Percentiles rank a stretch among this genome's conserved stretches.
phyloP scores from a whole-genome alignment of 2,797 vertebrate species.

The Clarias pachynema region DNA sequence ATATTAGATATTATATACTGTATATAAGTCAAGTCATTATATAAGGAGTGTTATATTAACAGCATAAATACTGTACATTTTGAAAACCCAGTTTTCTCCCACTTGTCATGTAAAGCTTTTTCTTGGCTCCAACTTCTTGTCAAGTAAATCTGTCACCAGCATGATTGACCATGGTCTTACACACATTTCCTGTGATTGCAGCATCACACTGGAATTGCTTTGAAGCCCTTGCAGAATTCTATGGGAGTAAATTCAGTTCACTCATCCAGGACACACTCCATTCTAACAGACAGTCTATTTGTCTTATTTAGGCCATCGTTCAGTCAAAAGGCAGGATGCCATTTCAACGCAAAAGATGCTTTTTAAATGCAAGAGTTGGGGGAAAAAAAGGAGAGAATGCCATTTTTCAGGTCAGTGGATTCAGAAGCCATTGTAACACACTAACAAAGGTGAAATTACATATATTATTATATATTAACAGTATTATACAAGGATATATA shows the following conservation, averaged over 20 bases:
- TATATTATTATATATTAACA: neutral
- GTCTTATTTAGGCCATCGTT: constrained; percentile 12
- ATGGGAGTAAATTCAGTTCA: constrained; percentile 35
- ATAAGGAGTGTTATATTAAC: neutral
- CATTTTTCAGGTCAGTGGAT: neutral
- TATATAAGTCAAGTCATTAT: neutral
- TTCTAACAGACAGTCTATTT: constrained; percentile 34
- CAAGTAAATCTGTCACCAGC: constrained; percentile 32
- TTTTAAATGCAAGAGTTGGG: neutral
- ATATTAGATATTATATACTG: neutral
- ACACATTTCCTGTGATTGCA: constrained; percentile 34
- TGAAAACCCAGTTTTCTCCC: neutral
- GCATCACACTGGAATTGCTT: constrained; percentile 22
- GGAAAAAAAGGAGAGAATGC: neutral
- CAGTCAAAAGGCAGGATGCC: neutral
- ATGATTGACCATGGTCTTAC: constrained; percentile 36
- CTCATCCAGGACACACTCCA: constrained; percentile 24
- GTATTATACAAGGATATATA: neutral
- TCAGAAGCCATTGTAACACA: neutral
- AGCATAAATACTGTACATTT: neutral
- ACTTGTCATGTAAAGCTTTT: neutral
- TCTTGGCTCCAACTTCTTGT: neutral
- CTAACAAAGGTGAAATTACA: neutral
- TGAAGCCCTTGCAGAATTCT: constrained; percentile 14
- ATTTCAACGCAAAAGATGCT: neutral